These are phyloP conservation scores for Achroia grisella DNA, from an alignment of 1,140 invertebrate genomes.

Conservation along the genomic window DNA sequence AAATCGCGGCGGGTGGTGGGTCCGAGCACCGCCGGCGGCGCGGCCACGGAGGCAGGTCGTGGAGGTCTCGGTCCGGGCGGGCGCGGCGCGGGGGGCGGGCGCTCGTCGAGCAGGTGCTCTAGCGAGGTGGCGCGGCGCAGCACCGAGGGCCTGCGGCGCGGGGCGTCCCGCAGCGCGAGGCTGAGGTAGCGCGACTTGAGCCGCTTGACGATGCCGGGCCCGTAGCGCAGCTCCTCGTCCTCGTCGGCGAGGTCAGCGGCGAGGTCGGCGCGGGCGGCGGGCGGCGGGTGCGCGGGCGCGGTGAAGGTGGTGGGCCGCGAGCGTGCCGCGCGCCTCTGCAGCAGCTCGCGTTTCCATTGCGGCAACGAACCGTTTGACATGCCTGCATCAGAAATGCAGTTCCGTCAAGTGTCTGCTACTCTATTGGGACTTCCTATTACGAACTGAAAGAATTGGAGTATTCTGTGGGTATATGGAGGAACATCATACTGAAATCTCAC, in stretches of 20 bases:
- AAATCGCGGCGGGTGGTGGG: constrained; percentile 73
- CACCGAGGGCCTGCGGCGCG: constrained; percentile 77
- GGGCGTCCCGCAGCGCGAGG: constrained; percentile 81
- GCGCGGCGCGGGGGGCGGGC: constrained; percentile 49
- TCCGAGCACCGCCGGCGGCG: constrained; percentile 68
- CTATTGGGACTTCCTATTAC: background rate
- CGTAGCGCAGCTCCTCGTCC: constrained; percentile 88
- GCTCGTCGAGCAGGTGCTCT: constrained; percentile 86
- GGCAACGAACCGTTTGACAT: constrained; percentile 70
- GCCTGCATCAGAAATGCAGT: constrained; percentile 25
- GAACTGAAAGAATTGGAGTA: too few species aligned
- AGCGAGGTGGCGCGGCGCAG: constrained; percentile 87
- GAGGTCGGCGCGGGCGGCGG: constrained; percentile 36
- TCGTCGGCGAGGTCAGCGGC: constrained; percentile 73
- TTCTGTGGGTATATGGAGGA: too few species aligned
- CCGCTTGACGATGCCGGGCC: constrained; percentile 92
- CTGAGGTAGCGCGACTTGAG: constrained; percentile 89
- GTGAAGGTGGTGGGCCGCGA: constrained; percentile 24
- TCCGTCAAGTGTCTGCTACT: too few species aligned
- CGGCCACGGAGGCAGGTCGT: constrained; percentile 59
- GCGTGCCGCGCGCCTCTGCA: constrained; percentile 75
- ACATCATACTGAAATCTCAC: background rate
- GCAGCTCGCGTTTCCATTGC: constrained; percentile 84
- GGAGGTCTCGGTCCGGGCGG: constrained; percentile 23
- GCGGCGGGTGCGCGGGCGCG: constrained; percentile 25